Evolutionary conservation across 2,113 vertebrate genomes (phyloP).

Genomic region (Ageneiosus marmoratus): DNA sequence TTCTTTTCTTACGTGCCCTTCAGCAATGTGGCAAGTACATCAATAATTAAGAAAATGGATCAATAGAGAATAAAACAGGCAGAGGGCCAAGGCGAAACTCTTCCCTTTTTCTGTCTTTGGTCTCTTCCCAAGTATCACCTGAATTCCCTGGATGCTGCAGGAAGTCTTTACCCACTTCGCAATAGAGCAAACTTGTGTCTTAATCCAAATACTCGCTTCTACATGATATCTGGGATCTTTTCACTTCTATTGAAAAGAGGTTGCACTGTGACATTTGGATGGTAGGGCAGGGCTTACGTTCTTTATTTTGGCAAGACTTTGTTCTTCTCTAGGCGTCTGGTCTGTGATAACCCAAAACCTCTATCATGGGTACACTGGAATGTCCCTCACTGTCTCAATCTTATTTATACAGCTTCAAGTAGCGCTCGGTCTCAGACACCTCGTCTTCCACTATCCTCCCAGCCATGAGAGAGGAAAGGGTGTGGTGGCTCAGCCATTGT

Average conservation of each 20-base stretch:
- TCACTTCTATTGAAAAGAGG: background rate
- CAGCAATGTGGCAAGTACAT: slow-evolving; percentile 56
- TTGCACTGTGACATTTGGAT: background rate
- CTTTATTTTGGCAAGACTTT: slow-evolving; percentile 44
- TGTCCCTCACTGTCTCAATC: slow-evolving; percentile 43
- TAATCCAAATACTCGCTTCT: slow-evolving; percentile 9
- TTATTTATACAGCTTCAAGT: slow-evolving; percentile 55
- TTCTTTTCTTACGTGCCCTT: slow-evolving; percentile 51
- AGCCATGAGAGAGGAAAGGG: slow-evolving; percentile 43
- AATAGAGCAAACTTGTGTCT: background rate
- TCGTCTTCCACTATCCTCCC: slow-evolving; percentile 8
- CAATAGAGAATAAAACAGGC: slow-evolving; percentile 52
- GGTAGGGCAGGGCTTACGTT: background rate
- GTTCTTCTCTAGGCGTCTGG: slow-evolving; percentile 12
- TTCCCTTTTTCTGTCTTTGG: background rate
- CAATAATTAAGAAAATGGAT: slow-evolving; percentile 68
- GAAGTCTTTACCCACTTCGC: slow-evolving; percentile 22
- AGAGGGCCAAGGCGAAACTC: background rate
- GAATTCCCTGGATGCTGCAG: slow-evolving; percentile 46
- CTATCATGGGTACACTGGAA: slow-evolving; percentile 18
- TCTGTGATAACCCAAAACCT: slow-evolving; percentile 42
- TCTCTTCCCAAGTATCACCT: slow-evolving; percentile 23
- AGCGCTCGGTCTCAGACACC: slow-evolving; percentile 17
- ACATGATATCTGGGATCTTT: background rate
- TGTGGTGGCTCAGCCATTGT: slow-evolving; percentile 42